phyloP scores from a whole-genome alignment of 2,888 invertebrate genomes.

The Phyto melanocephala region DNA sequence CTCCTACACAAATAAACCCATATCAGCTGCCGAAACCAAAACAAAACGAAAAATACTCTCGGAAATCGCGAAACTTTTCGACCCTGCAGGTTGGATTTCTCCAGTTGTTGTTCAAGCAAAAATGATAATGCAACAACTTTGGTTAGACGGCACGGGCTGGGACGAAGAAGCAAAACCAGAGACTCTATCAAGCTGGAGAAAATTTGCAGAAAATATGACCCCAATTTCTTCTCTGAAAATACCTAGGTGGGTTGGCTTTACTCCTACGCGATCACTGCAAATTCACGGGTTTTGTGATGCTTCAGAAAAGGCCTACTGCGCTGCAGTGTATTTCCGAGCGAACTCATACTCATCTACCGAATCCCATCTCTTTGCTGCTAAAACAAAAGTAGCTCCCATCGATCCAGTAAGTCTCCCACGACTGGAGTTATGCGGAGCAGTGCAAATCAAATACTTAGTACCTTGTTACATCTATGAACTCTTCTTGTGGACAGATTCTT shows the following conservation, averaged over 20 bases:
- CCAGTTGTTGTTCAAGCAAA: conserved; percentile 24
- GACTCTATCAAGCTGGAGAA: neutral
- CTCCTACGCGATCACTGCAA: neutral
- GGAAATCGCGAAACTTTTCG: no score
- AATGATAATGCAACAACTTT: neutral
- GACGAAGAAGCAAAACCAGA: neutral
- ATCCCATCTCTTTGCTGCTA: neutral
- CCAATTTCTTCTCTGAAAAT: neutral
- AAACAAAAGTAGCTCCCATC: neutral
- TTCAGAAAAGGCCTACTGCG: neutral
- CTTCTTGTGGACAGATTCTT: neutral
- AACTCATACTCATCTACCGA: neutral
- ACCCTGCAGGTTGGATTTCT: conserved; percentile 13
- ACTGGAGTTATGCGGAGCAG: neutral
- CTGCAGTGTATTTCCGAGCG: neutral
- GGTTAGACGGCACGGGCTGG: neutral
- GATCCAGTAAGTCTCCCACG: neutral
- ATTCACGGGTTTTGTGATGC: neutral
- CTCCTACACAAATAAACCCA: neutral
- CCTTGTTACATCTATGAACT: neutral
- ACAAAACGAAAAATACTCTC: conserved; percentile 37
- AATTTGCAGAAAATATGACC: neutral
- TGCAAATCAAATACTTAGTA: neutral
- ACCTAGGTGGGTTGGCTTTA: neutral
- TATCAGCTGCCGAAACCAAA: neutral